phyloP scores from a whole-genome alignment of 2,113 vertebrate genomes.

The Helogale parvula region DNA sequence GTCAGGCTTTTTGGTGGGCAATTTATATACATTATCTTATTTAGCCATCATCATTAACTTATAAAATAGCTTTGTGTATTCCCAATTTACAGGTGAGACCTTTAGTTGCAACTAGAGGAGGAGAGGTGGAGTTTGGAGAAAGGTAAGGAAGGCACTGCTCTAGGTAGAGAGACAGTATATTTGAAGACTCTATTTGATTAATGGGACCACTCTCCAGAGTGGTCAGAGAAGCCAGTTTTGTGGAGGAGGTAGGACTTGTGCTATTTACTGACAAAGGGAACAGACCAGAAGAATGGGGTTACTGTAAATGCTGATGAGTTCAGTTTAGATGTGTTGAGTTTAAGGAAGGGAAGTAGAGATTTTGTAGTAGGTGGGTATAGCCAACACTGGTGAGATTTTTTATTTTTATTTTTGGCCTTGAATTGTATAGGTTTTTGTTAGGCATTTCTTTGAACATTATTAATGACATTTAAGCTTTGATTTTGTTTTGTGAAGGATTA shows the following conservation, averaged over 20 bases:
- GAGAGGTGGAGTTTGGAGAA: constrained; percentile 1
- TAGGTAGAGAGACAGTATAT: background rate
- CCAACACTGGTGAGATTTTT: background rate
- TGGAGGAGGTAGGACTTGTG: background rate
- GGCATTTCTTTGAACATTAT: constrained; percentile 22
- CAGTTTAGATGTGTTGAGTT: background rate
- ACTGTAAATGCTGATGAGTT: background rate
- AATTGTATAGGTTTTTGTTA: constrained; percentile 54
- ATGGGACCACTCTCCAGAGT: background rate
- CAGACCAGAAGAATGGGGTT: background rate
- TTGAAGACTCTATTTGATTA: background rate
- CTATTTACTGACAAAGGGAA: constrained; percentile 3
- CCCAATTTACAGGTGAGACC: background rate
- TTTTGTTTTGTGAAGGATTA: constrained; percentile 26
- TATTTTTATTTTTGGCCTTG: background rate
- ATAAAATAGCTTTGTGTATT: constrained; percentile 20
- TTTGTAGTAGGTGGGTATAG: background rate
- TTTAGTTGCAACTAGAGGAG: background rate
- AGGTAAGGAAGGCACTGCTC: background rate
- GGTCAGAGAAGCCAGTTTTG: constrained; percentile 5
- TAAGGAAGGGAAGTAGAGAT: constrained; percentile 28
- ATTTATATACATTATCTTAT: background rate
- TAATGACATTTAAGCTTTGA: constrained; percentile 45
- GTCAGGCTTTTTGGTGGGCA: background rate
- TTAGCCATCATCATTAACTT: constrained; percentile 23